Conservation (phyloP, 2,113 vertebrate species). For the Lycocorax pyrrhopterus region DNA sequence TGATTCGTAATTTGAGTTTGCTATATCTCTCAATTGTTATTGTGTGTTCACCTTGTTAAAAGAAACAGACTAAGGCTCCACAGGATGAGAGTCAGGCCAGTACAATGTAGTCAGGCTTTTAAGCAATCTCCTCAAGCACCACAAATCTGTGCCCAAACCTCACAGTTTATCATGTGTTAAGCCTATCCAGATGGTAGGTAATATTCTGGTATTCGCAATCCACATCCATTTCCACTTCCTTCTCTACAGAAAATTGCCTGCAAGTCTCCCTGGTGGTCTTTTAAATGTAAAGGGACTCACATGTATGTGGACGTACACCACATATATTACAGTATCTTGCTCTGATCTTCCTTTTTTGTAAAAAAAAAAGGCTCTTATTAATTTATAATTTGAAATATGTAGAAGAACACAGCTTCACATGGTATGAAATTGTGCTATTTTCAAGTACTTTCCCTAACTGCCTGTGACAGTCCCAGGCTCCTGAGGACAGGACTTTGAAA, state of each 20-base stretch:
- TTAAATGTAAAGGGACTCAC: not conserved
- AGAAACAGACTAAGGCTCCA: not conserved
- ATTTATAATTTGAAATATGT: not conserved
- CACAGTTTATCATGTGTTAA: constrained; percentile 51
- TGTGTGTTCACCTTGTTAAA: not conserved
- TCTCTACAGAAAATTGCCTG: not conserved
- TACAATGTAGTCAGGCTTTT: not conserved
- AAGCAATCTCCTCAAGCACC: not conserved
- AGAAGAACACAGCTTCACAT: not conserved
- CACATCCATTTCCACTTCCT: constrained; percentile 7
- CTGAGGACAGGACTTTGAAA: not conserved
- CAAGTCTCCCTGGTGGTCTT: constrained; percentile 8
- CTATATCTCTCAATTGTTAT: not conserved
- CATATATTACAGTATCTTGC: not conserved
- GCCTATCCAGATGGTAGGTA: constrained; percentile 28
- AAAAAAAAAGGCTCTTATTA: not conserved
- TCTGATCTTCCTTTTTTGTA: not conserved
- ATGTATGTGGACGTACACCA: not conserved
- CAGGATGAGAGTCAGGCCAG: not conserved
- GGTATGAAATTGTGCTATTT: not conserved
- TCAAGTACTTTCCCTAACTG: not conserved
- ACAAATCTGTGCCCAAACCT: constrained; percentile 20
- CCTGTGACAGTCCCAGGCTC: not conserved
- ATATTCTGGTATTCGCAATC: constrained; percentile 20
- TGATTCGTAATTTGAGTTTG: not conserved